These are phyloP conservation scores for Drosophila mojavensis DNA, from an alignment of 1,140 invertebrate species.

Conservation along the genomic window DNA sequence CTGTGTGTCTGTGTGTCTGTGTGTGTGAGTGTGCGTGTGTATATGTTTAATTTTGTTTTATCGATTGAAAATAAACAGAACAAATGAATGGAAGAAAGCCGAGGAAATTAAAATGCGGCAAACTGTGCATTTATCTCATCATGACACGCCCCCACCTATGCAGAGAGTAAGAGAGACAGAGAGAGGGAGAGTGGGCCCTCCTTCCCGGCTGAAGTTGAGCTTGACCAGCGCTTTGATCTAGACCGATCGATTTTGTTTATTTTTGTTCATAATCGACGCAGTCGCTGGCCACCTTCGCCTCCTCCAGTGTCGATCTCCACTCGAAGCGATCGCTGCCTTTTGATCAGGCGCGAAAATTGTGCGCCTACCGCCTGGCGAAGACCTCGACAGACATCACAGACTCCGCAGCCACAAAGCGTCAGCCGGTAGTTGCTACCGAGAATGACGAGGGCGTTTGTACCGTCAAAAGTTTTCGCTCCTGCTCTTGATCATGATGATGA, in stretches of 20 bases:
- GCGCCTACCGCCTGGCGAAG: conserved; percentile 47
- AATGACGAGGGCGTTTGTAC: conserved; percentile 60
- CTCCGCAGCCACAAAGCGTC: conserved; percentile 29
- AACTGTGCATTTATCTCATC: conserved; percentile 77
- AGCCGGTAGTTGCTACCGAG: conserved; percentile 76
- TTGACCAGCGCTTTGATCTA: conserved; percentile 71
- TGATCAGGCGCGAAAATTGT: conserved; percentile 80
- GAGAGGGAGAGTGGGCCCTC: too few species aligned
- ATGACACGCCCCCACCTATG: conserved; percentile 57
- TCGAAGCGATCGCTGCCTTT: conserved; percentile 57
- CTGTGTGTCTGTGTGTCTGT: background rate
- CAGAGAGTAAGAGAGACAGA: too few species aligned
- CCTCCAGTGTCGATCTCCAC: conserved; percentile 28
- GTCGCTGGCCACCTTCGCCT: conserved; percentile 32
- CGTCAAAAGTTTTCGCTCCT: conserved; percentile 17
- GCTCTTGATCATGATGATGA: conserved; percentile 11
- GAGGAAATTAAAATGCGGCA: conserved; percentile 76
- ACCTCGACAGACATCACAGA: conserved; percentile 15
- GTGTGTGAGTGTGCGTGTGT: background rate
- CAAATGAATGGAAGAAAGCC: conserved; percentile 34
- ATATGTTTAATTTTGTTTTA: conserved; percentile 65
- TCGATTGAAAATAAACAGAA: conserved; percentile 58
- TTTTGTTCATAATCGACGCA: conserved; percentile 75
- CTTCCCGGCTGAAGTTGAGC: conserved; percentile 36
- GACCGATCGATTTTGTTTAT: conserved; percentile 78